Evolutionary conservation across 2,113 vertebrate species (phyloP), one percentile per base, ranked within the genome.

Genomic region (Gallinago media): DNA sequence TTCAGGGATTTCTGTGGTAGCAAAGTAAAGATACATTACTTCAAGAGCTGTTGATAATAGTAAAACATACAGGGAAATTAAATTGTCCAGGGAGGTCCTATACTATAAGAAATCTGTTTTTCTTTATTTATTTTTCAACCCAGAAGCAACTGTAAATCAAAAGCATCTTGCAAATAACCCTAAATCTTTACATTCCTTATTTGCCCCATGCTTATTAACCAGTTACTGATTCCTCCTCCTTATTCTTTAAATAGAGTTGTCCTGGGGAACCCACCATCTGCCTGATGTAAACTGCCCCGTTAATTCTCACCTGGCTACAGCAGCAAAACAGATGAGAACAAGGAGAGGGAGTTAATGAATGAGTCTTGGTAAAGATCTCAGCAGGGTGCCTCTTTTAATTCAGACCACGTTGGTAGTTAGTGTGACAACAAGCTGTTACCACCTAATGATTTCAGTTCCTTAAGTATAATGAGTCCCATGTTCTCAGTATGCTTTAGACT

Each of bases 291-390:
- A 94, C 88, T 95, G 88, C 88, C 92, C 94, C 1, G 85, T 96
- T 96, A 96, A 95, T 95, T 96, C 94, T 96, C 82, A 97, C 94
- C 96, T 97, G 94, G 68, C 79, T 92, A 42, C 85, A 83, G 72
- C 82, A 94, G 83, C 80, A 95, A 89, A 97, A 86, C 88, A 93
- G 83, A 92, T 92, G 88, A 95, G 82, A 94, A 80, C 63, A 96
- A 93, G 72, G 56, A 88, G 72, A 90, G 23, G 6, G 75, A 95
- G n/a, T 78, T 94, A 95, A 95, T 92, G 83, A 95, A 88, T 81
- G 90, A 91, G 26, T 44, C 40, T 49, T 58, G 88, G 94, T 89
- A 91, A 84, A 88, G 79, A 92, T 74, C 72, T 81, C 90, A 78
- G 85, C 46, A 87, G 90, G 88, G 16, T 86, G 19, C 34, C 72